phyloP scores from a whole-genome alignment of 2,888 invertebrate genomes.

The Conus canariensis region DNA sequence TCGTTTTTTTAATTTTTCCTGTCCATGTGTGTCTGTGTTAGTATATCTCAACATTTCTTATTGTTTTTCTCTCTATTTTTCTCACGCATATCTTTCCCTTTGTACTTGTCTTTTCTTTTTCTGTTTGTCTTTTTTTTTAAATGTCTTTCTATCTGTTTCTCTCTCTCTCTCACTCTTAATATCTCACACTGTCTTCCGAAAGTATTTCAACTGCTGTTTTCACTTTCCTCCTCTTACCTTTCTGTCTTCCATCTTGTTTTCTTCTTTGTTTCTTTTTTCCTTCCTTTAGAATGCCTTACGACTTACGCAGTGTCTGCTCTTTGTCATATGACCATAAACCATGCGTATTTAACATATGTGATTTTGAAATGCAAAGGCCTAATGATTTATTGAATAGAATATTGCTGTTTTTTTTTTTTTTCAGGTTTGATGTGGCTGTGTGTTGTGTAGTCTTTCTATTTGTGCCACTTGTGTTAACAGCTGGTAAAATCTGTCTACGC shows the following conservation, averaged over 20 bases:
- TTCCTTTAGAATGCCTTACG: background rate
- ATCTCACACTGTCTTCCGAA: background rate
- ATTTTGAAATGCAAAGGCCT: background rate
- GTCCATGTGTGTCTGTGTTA: background rate
- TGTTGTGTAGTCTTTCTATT: too few species aligned
- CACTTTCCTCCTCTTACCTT: constrained; percentile 1
- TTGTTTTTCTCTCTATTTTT: background rate
- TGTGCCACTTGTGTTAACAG: too few species aligned
- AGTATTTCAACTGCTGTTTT: background rate
- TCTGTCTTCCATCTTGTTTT: constrained; percentile 19
- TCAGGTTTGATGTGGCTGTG: too few species aligned
- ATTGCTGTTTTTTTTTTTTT: too few species aligned
- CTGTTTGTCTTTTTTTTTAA: background rate
- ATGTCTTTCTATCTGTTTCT: background rate
- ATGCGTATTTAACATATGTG: background rate
- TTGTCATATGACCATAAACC: too few species aligned
- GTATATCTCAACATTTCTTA: background rate
- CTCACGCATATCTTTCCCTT: background rate
- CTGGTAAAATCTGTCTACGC: too few species aligned
- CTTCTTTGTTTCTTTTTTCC: background rate
- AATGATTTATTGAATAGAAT: too few species aligned
- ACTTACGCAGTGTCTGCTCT: too few species aligned
- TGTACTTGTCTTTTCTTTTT: background rate
- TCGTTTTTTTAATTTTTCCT: too few species aligned
- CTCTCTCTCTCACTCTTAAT: background rate